Percentiles rank a stretch among this genome's conserved stretches.
Conservation (phyloP, 1,140 invertebrate species). For the Diuraphis noxia region DNA sequence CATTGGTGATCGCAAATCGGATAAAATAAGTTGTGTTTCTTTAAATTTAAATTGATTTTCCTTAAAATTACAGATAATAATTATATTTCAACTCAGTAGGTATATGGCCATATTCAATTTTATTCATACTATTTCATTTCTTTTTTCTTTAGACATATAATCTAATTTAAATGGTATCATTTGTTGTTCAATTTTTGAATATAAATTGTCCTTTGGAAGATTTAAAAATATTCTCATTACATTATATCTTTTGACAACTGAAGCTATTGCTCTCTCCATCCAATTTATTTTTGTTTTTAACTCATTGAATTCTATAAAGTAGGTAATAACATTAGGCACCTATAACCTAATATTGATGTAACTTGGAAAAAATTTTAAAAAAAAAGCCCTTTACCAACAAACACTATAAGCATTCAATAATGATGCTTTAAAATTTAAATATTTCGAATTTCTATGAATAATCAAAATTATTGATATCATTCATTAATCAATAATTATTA, state of each 20-base stretch:
- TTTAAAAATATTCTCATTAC: not conserved
- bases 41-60: not conserved
- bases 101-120: not conserved
- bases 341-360: not conserved
- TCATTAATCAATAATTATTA: too few species aligned
- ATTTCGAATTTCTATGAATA: too few species aligned
- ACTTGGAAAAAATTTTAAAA: too few species aligned
- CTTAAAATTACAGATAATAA: not conserved
- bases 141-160: not conserved
- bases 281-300: not conserved
- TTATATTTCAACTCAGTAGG: not conserved
- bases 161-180: not conserved
- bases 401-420: too few species aligned
- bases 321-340: not conserved
- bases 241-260: not conserved
- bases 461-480: too few species aligned
- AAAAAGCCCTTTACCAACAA: too few species aligned
- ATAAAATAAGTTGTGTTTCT: conserved; percentile 6
- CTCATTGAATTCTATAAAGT: not conserved
- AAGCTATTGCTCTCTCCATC: not conserved
- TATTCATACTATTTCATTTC: conserved; percentile 28
- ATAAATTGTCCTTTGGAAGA: not conserved
- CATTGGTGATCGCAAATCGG: conserved; percentile 25
- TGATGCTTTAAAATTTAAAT: too few species aligned
- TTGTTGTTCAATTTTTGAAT: not conserved